Base-by-base conservation (phyloP, 2,888 invertebrate species). In the Scotopteryx bipunctaria region DNA sequence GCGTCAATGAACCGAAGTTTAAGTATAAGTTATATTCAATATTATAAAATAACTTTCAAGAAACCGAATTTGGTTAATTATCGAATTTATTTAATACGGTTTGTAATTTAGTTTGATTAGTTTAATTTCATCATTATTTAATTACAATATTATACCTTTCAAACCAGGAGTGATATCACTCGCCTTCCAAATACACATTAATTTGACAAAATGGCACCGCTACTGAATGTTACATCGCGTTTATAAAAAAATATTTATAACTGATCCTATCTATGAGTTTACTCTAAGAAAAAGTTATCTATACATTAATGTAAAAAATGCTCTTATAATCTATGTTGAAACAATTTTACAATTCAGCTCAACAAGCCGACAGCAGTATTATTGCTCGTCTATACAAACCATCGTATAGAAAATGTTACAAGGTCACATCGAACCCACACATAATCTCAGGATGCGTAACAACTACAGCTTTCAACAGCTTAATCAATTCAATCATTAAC, bases 171-270 rank as follows among this genome's bases (percentile, higher is more conserved):
- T 59, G 46, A 56, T 47, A 59, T 59, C 53, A 52, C 54, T 61
- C 47, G 54, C 57, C 57, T 64, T 64, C 55, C 58, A 64, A 63
- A 66, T 75, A 76, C 71, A 76, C 73, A 66, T 78, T 21, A 42
- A 42, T 42, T 73, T 78, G 77, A 74, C 71, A 69, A 73, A 83
- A 87, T 86, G 85, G 86, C 85, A 86, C 83, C 81, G 66, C 81
- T 81, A 81, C 76, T 71, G 80, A 80, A 78, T 72, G 74, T 73
- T 74, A 77, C 66, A 72, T 73, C 71, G 72, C 66, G 67, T 72
- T 69, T 55, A 70, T 74, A 70, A 74, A 76, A 75, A 71, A 74
- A 77, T 73, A 76, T 73, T 74, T 75, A 74, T 71, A 78, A 78
- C 76, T 66, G 79, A 78, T 64, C 76, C 78, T 81, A 82, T 76